Evolutionary conservation across 1,140 invertebrate species (phyloP).

Genomic region (Drosophila asahinai): DNA sequence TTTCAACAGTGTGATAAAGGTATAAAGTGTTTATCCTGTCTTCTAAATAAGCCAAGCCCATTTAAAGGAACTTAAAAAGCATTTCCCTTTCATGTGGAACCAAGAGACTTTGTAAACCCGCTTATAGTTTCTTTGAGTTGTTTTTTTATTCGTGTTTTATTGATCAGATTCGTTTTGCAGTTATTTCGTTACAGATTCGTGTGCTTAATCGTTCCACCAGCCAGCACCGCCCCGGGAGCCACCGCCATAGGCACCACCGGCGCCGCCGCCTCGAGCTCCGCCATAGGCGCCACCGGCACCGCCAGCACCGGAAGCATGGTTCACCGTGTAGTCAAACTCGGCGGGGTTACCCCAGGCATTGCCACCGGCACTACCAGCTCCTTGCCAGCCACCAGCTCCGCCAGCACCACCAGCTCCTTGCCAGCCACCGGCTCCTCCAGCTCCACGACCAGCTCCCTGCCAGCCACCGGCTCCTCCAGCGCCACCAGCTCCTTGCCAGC

Average conservation of each 20-base stretch:
- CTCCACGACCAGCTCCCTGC: slow-evolving; percentile 32
- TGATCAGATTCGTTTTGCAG: slow-evolving; percentile 15
- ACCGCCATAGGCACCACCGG: slow-evolving; percentile 36
- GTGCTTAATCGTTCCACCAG: slow-evolving; percentile 71
- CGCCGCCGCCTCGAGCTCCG: slow-evolving; percentile 21
- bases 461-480: slow-evolving; percentile 32
- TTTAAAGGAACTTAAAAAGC: too few species aligned
- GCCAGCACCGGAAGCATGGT: slow-evolving; percentile 30
- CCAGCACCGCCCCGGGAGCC: slow-evolving; percentile 64
- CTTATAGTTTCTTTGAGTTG: neutral
- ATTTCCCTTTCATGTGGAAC: neutral
- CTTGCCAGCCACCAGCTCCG: slow-evolving; percentile 58
- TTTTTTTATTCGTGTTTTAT: slow-evolving; percentile 4
- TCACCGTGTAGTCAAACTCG: slow-evolving; percentile 70
- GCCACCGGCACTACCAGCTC: slow-evolving; percentile 52
- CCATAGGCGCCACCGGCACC: slow-evolving; percentile 28
- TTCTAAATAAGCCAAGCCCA: too few species aligned
- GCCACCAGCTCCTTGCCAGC: slow-evolving; percentile 27
- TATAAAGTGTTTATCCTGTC: too few species aligned
- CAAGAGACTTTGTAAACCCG: slow-evolving; percentile 1
- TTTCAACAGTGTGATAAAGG: too few species aligned
- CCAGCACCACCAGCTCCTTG: slow-evolving; percentile 50
- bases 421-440: slow-evolving; percentile 49
- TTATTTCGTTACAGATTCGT: neutral
- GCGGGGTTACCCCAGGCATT: slow-evolving; percentile 71